phyloP scores from a whole-genome alignment of 2,797 vertebrate genomes.

The Parambassis ranga region DNA sequence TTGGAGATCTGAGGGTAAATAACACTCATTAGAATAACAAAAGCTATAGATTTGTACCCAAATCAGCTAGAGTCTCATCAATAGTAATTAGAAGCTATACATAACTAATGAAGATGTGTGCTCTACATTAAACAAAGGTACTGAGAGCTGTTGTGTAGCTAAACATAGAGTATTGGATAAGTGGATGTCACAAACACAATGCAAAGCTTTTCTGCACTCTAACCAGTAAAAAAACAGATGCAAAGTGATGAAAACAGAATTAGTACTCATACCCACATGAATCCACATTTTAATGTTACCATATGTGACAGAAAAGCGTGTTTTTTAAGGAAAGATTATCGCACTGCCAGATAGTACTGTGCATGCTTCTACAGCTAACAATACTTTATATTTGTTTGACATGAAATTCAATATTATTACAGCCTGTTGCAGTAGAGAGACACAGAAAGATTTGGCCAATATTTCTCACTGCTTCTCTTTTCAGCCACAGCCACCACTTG shows the following conservation, averaged over 20 bases:
- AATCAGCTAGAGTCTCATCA: constrained; percentile 79
- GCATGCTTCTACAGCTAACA: background rate
- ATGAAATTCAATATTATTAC: constrained; percentile 16
- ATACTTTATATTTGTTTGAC: constrained; percentile 20
- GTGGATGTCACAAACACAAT: constrained; percentile 29
- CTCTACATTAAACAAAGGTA: constrained; percentile 72
- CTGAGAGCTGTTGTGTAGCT: constrained; percentile 53
- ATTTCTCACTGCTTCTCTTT: constrained; percentile 45
- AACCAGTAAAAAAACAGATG: constrained; percentile 15
- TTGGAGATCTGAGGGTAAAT: constrained; percentile 81
- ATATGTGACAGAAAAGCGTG: background rate
- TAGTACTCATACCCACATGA: background rate
- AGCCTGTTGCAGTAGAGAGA: constrained; percentile 25
- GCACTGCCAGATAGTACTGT: background rate
- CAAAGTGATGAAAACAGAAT: background rate
- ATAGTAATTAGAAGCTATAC: constrained; percentile 83
- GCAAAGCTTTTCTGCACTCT: constrained; percentile 26
- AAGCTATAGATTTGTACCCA: constrained; percentile 83
- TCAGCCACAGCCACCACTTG: constrained; percentile 82
- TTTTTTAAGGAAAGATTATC: background rate
- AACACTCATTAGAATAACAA: constrained; percentile 85
- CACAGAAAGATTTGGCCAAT: constrained; percentile 38
- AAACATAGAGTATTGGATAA: constrained; percentile 44
- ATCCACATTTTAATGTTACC: background rate
- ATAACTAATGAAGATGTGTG: constrained; percentile 81